A percentile compares a stretch with the other conserved stretches of the same genome.
phyloP scores from a whole-genome alignment of 1,140 invertebrate species.

The Bombus superbus region DNA sequence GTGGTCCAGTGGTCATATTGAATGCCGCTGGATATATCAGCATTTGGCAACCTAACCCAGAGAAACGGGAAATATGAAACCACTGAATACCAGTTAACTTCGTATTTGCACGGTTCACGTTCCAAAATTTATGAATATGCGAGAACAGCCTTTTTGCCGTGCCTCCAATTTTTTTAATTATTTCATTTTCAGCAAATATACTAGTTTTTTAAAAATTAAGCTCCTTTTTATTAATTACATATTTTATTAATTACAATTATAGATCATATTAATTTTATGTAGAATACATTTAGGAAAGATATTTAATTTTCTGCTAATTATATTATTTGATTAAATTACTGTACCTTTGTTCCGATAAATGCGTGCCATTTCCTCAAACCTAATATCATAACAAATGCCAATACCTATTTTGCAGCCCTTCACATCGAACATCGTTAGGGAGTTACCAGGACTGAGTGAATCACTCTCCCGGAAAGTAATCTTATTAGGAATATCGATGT shows the following conservation, averaged over 20 bases:
- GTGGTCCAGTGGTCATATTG: constrained; percentile 96
- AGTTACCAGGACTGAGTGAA: constrained; percentile 89
- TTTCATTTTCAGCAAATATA: not conserved
- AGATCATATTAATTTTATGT: too few species aligned
- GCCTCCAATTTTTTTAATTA: not conserved
- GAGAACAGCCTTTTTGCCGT: rapidly evolving
- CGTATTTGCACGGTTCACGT: not conserved
- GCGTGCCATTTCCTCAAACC: constrained; percentile 95
- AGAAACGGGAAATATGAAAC: constrained; percentile 3
- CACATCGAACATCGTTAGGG: constrained; percentile 89
- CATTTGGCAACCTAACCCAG: constrained; percentile 89
- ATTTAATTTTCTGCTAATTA: not conserved
- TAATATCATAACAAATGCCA: constrained; percentile 97
- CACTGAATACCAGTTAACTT: not conserved
- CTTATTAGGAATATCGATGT: constrained; percentile 96
- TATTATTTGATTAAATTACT: not conserved
- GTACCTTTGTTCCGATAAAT: constrained; percentile 90
- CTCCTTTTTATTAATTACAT: too few species aligned
- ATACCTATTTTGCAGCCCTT: constrained; percentile 92
- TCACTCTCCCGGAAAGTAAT: constrained; percentile 97
- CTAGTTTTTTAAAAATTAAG: too few species aligned
- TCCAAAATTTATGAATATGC: not conserved
- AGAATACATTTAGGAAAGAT: too few species aligned
- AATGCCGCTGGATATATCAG: constrained; percentile 97
- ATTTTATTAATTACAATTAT: too few species aligned